Base-by-base conservation (phyloP, 2,888 invertebrate genomes). In the Gastrophysa polygoni region DNA sequence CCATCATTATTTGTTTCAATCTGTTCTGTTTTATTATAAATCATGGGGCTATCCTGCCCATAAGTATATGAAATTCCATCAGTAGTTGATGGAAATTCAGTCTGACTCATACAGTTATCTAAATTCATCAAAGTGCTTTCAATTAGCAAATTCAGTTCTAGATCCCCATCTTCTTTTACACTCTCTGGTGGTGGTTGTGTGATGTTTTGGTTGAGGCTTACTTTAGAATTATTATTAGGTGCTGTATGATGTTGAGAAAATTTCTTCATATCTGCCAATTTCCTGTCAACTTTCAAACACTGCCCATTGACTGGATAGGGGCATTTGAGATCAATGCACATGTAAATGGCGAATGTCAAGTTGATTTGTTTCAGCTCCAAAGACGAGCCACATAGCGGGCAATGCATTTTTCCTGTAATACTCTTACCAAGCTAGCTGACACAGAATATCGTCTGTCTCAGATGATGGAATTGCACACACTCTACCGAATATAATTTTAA, bases 311-410 rank as follows among this genome's bases (percentile, higher is more conserved):
- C 56, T 1, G 74, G 74, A 61, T 74, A 74, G 14, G 67, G 62
- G 17, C 74, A 74, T 11, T 68, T 59, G 10, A 70, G 29, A 60
- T 71, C 62, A 24, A 61, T 18, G 61, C 74, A 74, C 16, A 74
- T 61, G 58, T 70, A 70, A 11, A 73, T 54, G 3, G 73, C 73
- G 18, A 51, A 28, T 7, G 50, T 66, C 7, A 73, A 64, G 49
- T 71, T 73, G 6, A 74, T 71, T 66, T 73, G 74, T 50, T 71
- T 62, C 11, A 71, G 57, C 44, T 64, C 48, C 46, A 74, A 38
- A 2, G 46, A 11, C 38, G 56, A 58, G 17, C 50, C 59, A 43
- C 74, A 74, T n/a, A 65, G 48, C 32, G 74, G 74, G 44, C 74
- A 74, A 16, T 17, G 17, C 58, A 59, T 59, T 38, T 48, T 44